These are phyloP conservation scores for Pionites leucogaster DNA, from an alignment of 2,113 vertebrate genomes.

Conservation along the genomic window DNA sequence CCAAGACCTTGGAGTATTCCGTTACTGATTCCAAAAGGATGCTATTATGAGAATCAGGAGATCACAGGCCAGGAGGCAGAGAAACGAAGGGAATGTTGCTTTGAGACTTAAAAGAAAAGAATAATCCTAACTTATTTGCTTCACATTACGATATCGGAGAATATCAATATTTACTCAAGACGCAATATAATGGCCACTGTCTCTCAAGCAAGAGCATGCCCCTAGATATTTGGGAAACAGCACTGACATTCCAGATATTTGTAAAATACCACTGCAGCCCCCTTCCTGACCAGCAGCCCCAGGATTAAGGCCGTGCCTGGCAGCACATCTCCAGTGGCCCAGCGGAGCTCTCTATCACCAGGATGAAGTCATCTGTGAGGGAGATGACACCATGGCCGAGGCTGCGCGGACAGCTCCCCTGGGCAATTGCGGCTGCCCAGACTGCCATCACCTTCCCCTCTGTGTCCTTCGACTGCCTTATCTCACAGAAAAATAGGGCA, in stretches of 20 bases:
- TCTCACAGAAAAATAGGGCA: constrained; percentile 51
- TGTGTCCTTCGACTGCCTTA: not conserved
- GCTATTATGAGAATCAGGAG: not conserved
- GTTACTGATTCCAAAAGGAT: constrained; percentile 20
- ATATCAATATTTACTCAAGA: not conserved
- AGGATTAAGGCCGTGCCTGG: not conserved
- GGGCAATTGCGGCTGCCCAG: not conserved
- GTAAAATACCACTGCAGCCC: not conserved
- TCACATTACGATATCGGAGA: not conserved
- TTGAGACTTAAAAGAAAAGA: not conserved
- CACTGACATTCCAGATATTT: not conserved
- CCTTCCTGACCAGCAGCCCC: not conserved
- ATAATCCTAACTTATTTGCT: not conserved
- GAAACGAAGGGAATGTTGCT: not conserved
- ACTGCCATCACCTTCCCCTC: constrained; percentile 9
- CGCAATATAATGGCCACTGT: not conserved
- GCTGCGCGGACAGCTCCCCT: constrained; percentile 15
- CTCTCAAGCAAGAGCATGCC: not conserved
- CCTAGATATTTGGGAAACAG: not conserved
- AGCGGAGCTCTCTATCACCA: constrained; percentile 25
- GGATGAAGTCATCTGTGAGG: constrained; percentile 62
- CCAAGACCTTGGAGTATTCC: not conserved
- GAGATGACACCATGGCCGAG: constrained; percentile 6
- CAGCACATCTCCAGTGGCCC: not conserved
- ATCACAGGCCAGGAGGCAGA: not conserved